These are phyloP conservation scores for Mythimna impura DNA, from an alignment of 2,888 invertebrate genomes.

Conservation along the genomic window DNA sequence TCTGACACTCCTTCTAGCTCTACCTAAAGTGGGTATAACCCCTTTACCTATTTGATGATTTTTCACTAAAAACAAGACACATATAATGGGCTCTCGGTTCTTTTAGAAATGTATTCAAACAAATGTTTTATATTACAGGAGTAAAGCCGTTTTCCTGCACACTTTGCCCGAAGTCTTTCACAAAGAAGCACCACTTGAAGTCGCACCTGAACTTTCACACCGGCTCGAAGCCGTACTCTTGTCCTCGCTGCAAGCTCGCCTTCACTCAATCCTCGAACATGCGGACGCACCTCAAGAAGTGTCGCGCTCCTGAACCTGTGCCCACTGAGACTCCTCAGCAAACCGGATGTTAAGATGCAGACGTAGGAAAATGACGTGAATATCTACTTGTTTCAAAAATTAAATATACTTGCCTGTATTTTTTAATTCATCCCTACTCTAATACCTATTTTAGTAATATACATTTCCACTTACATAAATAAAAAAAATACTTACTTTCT, in stretches of 20 bases:
- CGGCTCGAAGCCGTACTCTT: constrained; percentile 94
- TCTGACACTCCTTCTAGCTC: too few species aligned
- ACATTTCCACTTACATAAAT: background rate
- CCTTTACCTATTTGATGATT: too few species aligned
- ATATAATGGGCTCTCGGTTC: too few species aligned
- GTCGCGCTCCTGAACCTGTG: constrained; percentile 77
- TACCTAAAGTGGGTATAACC: too few species aligned
- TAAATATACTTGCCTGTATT: constrained; percentile 33
- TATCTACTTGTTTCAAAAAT: background rate
- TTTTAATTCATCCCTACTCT: constrained; percentile 13
- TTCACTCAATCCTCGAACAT: constrained; percentile 97
- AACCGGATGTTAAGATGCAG: background rate
- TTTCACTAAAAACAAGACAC: too few species aligned
- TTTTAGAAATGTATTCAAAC: too few species aligned
- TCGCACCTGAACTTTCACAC: constrained; percentile 96
- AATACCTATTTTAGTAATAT: background rate
- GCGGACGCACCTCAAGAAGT: constrained; percentile 96
- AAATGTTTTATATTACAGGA: constrained; percentile 83
- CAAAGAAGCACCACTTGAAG: constrained; percentile 96
- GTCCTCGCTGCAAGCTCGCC: constrained; percentile 92
- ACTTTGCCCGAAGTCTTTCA: constrained; percentile 94
- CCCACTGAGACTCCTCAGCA: constrained; percentile 22
- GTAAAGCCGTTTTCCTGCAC: constrained; percentile 94
- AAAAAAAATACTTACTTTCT: background rate
- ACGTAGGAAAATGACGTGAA: background rate